Base-by-base conservation (phyloP, 2,113 vertebrate species). In the Lutjanus erythropterus region DNA sequence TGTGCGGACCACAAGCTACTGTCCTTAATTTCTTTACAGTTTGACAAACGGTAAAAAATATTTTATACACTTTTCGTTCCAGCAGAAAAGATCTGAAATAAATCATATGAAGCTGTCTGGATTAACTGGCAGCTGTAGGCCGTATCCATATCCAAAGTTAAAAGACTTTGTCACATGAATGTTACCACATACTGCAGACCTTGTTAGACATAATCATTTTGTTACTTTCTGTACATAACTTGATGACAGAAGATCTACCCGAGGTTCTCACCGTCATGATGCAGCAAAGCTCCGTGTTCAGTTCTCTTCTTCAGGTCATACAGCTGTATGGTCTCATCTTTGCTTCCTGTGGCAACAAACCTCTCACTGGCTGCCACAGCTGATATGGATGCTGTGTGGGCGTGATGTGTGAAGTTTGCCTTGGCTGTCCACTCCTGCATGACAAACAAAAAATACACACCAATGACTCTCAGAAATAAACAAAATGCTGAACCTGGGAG, bases 261-360 rank as follows among this genome's bases (percentile, higher is more conserved):
- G 1, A 50, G 44, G 35, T 37, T 21, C 93, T 94, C 88, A 98
- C 98, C 98, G 0, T 96, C 92, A 76, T 99, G 98, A 37, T 99
- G 97, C 61, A 97, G 87, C 78, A 99, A 56, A 0, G 95, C 94
- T 1, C 98, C 98, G 1, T 98, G 96, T 67, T 99, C 97, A 4
- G 71, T 78, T 62, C 93, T 97, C 85, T 97, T 98, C 88, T 95
- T 97, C 97, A 99, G 96, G 73, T 99, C 96, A 75, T 99, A 99
- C 58, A 99, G 94, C 70, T 98, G 97, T n/a, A 99, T 97, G 0
- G 97, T 97, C 93, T 99, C 98, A 92, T 99, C 98, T 92, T 94
- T 97, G 94, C 98, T 99, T 21, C 98, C 98, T 1, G 98, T 99
- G 23, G 97, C 97, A 0, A 97, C 95, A 1, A 96, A 99, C 82